Evolutionary conservation across 2,888 invertebrate genomes (phyloP), one percentile per base, ranked within the genome.

Genomic region (Iphiclides podalirius): DNA sequence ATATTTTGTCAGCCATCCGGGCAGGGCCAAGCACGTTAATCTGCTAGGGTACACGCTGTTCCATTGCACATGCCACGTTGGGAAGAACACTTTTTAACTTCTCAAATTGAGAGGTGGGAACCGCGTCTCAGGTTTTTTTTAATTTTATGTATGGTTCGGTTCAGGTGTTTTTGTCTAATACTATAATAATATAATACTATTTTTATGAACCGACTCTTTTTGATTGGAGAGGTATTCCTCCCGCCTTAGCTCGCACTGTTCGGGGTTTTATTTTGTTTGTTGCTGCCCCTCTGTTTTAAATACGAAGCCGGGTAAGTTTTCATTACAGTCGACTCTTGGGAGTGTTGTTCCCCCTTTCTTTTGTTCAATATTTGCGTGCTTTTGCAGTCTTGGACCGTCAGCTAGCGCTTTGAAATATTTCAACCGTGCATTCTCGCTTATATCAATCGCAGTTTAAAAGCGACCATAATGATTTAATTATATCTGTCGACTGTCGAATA

Each of bases 131-230:
- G 26, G 20, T 13, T 39, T 23, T 11, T 23, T 36, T 12, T 39
- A 20, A 14, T 39, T 39, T 39, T 39, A 8, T 23, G 39, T 39
- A 20, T 39, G 39, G 39, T 23, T 12, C 26, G 23, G 39, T 23
- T 23, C 16, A 23, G 23, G 23, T 23, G 39, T 23, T 11, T 39
- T 39, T 23, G 39, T 39, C 17, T n/a, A n/a, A n/a, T n/a, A n/a
- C n/a, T n/a, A n/a, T n/a, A n/a, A n/a, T n/a, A n/a, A n/a, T n/a
- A n/a, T 39, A 20, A 39, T 39, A 39, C 39, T 39, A 39, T 40
- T 40, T 40, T 40, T 40, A 40, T 40, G 40, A 40, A 40, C 13
- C 28, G 40, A 28, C 40, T 40, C n/a, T 40, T 28, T 40, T 40
- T 28, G 40, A 40, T 20, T 39, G 12, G 11, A 23, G 26, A 12